Conservation (phyloP, 35 echinoderm and acorn worm genomes). For the Patiria miniata region DNA sequence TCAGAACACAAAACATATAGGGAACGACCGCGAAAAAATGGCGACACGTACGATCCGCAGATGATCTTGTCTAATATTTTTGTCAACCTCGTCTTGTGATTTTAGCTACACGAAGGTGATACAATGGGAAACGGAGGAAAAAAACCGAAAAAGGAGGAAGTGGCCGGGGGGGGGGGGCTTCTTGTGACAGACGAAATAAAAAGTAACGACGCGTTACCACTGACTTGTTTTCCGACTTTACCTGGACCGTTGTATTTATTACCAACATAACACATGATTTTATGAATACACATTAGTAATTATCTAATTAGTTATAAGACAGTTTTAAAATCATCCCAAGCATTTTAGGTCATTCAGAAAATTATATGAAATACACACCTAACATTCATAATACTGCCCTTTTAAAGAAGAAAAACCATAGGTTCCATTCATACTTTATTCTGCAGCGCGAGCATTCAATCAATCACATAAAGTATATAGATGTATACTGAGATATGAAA, state of each 20-base stretch:
- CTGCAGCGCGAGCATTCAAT: too few relatives aligned
- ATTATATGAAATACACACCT: slow-evolving; percentile 1
- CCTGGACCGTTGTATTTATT: slow-evolving; percentile 25
- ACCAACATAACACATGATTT: slow-evolving; percentile 23
- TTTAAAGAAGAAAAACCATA: not conserved
- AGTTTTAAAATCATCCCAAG: slow-evolving; percentile 22
- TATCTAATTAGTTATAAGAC: not conserved
- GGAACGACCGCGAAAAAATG: too few relatives aligned
- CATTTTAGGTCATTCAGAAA: not conserved
- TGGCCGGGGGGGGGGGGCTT: not conserved
- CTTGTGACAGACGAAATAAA: not conserved
- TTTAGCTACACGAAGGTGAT: too few relatives aligned
- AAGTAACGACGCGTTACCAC: not conserved
- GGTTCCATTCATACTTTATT: too few relatives aligned
- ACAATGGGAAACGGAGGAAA: too few relatives aligned
- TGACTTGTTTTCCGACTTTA: not conserved
- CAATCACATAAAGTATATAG: too few relatives aligned
- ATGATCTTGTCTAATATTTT: too few relatives aligned
- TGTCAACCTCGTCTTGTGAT: too few relatives aligned
- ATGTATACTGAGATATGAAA: too few relatives aligned
- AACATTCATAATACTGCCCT: slow-evolving; percentile 19
- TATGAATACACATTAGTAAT: slow-evolving; percentile 10
- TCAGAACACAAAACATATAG: too few relatives aligned
- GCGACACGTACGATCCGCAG: too few relatives aligned
- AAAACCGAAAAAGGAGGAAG: not conserved